phyloP scores from a whole-genome alignment of 2,888 invertebrate genomes.

The Cotesia congregata region DNA sequence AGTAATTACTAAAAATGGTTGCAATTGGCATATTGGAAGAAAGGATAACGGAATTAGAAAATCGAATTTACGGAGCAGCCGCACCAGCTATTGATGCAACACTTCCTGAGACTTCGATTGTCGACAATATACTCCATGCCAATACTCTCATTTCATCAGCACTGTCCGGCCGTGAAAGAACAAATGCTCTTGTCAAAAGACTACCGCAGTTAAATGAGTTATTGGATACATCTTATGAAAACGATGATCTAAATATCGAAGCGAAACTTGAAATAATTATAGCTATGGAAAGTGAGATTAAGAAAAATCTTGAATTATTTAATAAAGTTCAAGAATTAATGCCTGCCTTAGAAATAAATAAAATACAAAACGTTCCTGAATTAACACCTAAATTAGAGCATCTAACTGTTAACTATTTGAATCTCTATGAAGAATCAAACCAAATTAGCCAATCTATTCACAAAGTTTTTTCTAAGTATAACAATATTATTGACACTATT shows the following conservation, averaged over 20 bases:
- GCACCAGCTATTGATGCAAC: conserved; percentile 55
- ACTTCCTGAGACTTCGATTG: conserved; percentile 63
- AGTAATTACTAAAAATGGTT: conserved; percentile 43
- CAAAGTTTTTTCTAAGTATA: conserved; percentile 70
- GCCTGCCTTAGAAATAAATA: conserved; percentile 69
- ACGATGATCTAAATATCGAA: conserved; percentile 68
- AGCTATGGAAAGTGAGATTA: conserved; percentile 70
- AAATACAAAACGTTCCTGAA: conserved; percentile 69
- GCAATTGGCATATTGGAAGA: conserved; percentile 69
- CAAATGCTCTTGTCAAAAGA: conserved; percentile 69
- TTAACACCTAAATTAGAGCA: conserved; percentile 69
- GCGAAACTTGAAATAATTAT: conserved; percentile 71
- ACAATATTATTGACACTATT: conserved; percentile 71
- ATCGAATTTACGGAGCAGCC: conserved; percentile 67
- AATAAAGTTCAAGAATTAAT: conserved; percentile 68
- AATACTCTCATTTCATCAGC: conserved; percentile 72
- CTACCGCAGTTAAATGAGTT: conserved; percentile 71
- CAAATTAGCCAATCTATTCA: conserved; percentile 66
- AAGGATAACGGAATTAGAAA: conserved; percentile 71
- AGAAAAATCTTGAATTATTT: conserved; percentile 66
- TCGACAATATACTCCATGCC: conserved; percentile 70
- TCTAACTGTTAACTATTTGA: conserved; percentile 67
- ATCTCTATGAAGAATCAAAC: conserved; percentile 67
- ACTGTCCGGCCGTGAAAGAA: conserved; percentile 72
- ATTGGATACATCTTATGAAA: conserved; percentile 70